A percentile compares a stretch with the other conserved stretches of the same genome.
These are phyloP conservation scores for Phragmatobia fuliginosa DNA, from an alignment of 2,888 invertebrate species.

Conservation along the genomic window DNA sequence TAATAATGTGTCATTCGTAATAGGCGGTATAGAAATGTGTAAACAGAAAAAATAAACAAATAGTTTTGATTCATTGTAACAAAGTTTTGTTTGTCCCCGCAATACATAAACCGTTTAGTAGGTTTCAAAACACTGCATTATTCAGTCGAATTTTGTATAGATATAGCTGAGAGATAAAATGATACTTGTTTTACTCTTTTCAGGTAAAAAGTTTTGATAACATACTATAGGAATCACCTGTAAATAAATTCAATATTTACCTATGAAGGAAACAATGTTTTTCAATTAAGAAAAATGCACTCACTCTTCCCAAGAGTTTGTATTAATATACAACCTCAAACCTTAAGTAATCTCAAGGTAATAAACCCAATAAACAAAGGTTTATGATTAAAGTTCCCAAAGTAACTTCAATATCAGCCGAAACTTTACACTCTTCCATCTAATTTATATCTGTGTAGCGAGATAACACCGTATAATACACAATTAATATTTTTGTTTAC, in stretches of 20 bases:
- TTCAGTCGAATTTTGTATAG: too few species aligned
- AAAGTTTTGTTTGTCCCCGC: too few species aligned
- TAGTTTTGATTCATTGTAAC: too few species aligned
- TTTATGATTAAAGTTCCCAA: slow-evolving; percentile 50
- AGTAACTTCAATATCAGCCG: slow-evolving; percentile 47
- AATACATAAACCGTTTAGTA: too few species aligned
- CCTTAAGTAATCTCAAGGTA: slow-evolving; percentile 48
- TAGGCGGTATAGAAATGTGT: too few species aligned
- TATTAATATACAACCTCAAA: slow-evolving; percentile 43
- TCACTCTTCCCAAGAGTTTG: slow-evolving; percentile 23
- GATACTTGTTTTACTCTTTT: too few species aligned
- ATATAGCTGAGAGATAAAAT: too few species aligned
- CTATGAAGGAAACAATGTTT: neutral
- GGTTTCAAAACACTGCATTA: too few species aligned
- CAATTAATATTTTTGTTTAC: slow-evolving; percentile 80
- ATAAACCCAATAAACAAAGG: slow-evolving; percentile 50
- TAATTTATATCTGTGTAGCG: slow-evolving; percentile 33
- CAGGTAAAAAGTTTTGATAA: too few species aligned
- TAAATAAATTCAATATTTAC: neutral
- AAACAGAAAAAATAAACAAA: too few species aligned
- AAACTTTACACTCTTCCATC: slow-evolving; percentile 34
- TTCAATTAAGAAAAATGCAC: neutral
- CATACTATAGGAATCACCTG: too few species aligned
- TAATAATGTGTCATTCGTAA: too few species aligned
- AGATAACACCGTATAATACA: slow-evolving; percentile 58